Percentiles rank a stretch among this genome's conserved stretches.
Evolutionary conservation across 2,113 vertebrate genomes (phyloP).

Genomic region (Corythornis vintsioides): DNA sequence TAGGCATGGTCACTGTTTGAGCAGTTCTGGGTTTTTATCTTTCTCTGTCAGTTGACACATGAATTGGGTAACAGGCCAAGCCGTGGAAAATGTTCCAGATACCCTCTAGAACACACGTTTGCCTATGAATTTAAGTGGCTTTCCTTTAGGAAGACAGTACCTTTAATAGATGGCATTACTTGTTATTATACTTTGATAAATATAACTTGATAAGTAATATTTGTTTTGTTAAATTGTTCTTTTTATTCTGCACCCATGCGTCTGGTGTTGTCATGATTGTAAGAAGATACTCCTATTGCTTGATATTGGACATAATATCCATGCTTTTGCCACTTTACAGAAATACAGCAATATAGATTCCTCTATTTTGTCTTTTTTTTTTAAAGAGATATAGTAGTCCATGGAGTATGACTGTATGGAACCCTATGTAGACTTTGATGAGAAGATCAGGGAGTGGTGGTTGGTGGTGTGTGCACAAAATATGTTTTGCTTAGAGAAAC

Average conservation of each 20-base stretch:
- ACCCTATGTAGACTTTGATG: neutral
- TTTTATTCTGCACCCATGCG: neutral
- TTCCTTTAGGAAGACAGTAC: neutral
- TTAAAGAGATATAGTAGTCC: neutral
- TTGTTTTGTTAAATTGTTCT: neutral
- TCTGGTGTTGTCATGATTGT: neutral
- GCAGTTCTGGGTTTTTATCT: neutral
- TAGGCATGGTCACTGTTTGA: neutral
- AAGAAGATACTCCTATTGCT: neutral
- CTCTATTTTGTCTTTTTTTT: neutral
- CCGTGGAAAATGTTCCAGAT: neutral
- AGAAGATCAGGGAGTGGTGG: neutral
- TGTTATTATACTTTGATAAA: neutral
- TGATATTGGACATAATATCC: neutral
- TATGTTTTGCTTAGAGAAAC: slow-evolving; percentile 3
- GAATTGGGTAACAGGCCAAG: neutral
- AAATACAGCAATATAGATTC: neutral
- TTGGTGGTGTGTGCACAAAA: neutral
- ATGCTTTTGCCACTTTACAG: neutral
- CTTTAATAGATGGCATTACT: neutral
- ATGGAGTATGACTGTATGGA: neutral
- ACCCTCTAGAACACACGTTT: neutral
- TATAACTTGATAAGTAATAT: neutral
- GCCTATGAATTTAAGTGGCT: neutral
- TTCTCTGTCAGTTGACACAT: neutral